Conservation (phyloP, 92 coral and sea anemone species). For the Plumapathes pennacea region DNA sequence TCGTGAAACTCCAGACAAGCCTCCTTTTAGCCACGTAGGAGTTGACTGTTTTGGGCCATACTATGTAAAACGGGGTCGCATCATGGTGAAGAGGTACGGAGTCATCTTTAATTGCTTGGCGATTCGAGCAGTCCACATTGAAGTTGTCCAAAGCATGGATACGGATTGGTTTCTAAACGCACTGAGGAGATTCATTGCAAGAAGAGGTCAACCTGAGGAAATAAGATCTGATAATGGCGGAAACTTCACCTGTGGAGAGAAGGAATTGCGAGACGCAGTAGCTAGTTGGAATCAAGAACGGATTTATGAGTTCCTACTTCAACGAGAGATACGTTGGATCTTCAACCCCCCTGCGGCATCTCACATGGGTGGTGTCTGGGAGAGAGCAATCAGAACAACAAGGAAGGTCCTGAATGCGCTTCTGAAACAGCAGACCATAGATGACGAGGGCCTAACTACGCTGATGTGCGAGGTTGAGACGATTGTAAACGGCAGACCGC, state of each 20-base stretch:
- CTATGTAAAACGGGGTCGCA: conserved; percentile 8
- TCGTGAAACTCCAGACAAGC: conserved; percentile 27
- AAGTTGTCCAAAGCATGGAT: conserved; percentile 40
- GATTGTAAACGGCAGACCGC: conserved; percentile 36
- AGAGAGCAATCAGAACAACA: conserved; percentile 45
- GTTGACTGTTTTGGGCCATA: conserved; percentile 31
- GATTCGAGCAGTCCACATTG: conserved; percentile 50
- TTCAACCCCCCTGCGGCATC: conserved; percentile 59
- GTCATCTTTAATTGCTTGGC: conserved; percentile 47
- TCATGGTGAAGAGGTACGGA: conserved; percentile 34
- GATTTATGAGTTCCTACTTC: conserved; percentile 15
- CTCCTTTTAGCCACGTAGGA: conserved; percentile 33
- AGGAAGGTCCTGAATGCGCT: conserved; percentile 22
- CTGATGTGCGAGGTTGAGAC: conserved; percentile 36
- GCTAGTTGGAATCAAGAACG: conserved; percentile 37
- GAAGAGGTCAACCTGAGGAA: too few relatives aligned
- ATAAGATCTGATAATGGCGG: conserved; percentile 47
- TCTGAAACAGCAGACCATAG: conserved; percentile 24
- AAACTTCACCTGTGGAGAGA: conserved; percentile 21
- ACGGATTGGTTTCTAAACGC: conserved; percentile 52
- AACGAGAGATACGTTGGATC: conserved; percentile 29
- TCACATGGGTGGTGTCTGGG: conserved; percentile 63
- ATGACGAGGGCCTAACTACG: conserved; percentile 41
- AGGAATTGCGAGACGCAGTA: conserved; percentile 16
- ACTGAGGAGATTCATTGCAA: conserved; percentile 31